These are phyloP conservation scores for Notiomystis cincta DNA, from an alignment of 2,113 vertebrate species.

Conservation along the genomic window DNA sequence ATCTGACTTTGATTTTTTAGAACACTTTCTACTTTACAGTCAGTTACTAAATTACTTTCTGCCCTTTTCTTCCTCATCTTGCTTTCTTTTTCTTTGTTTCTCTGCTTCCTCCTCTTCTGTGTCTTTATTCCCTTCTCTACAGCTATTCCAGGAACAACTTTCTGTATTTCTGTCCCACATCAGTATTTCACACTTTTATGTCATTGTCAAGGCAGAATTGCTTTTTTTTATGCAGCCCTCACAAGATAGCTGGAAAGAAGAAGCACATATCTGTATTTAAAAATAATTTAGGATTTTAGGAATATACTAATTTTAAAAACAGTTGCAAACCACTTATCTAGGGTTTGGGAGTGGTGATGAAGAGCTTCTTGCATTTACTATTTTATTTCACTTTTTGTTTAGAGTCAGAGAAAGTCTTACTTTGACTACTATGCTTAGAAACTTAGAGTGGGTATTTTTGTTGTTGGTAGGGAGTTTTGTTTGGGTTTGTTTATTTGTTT, in stretches of 20 bases:
- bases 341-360: background rate
- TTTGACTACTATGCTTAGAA: background rate
- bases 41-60: background rate
- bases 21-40: background rate
- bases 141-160: background rate
- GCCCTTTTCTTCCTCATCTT: background rate
- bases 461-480: background rate
- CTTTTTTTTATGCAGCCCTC: background rate
- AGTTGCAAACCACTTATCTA: background rate
- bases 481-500: background rate
- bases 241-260: background rate
- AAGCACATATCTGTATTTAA: background rate
- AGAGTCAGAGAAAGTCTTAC: background rate
- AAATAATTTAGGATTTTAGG: background rate
- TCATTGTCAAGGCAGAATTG: background rate
- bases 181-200: background rate
- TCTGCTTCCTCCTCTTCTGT: background rate
- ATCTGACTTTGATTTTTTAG: background rate
- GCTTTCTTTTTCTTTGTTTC: background rate
- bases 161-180: background rate
- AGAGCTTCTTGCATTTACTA: background rate
- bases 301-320: background rate
- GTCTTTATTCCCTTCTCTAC: background rate
- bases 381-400: background rate
- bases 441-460: background rate